Evolutionary conservation across 2,113 vertebrate species (phyloP), one percentile per base, ranked within the genome.

Genomic region (Spea bombifrons): DNA sequence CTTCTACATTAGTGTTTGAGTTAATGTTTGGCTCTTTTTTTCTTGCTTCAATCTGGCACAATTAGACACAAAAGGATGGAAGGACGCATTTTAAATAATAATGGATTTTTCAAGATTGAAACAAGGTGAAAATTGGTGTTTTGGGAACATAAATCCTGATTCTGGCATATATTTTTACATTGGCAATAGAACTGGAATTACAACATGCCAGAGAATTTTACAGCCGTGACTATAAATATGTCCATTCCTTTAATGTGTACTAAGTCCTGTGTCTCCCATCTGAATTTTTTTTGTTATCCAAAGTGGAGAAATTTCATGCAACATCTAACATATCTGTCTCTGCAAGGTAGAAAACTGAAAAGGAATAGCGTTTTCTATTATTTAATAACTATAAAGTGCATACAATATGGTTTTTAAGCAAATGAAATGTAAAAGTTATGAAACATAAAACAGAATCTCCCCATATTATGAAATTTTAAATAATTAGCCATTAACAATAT

Each of bases 171-270:
- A 30, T 65, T 65, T 65, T 65, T 65, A 44, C 16, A 44, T 7
- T 7, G 15, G 63, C 5, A 44, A 44, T 65, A 44, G 63, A 44
- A 44, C 6, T 65, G 17, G 16, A 30, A 44, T 65, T 65, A 30
- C 9, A 8, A 30, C 63, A 65, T 65, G 63, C 63, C 30, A 65
- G 63, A 65, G 30, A 65, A 65, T 17, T 65, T 65, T 17, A 65
- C 63, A 65, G 63, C 63, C 63, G 15, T 59, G 55, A 59, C 55
- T 59, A 59, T 59, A 59, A 65, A 65, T 65, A 44, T 44, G 30
- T 65, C 63, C 63, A 30, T 16, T 65, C 63, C 4, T 65, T 65
- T 30, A 65, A 44, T 15, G 8, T 65, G 16, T 44, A 15, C 30
- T 65, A 30, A 44, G 30, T 65, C 63, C 63, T 8, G 7, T 7